Evolutionary conservation across 1,140 invertebrate species (phyloP).

Genomic region (Sipha flava): DNA sequence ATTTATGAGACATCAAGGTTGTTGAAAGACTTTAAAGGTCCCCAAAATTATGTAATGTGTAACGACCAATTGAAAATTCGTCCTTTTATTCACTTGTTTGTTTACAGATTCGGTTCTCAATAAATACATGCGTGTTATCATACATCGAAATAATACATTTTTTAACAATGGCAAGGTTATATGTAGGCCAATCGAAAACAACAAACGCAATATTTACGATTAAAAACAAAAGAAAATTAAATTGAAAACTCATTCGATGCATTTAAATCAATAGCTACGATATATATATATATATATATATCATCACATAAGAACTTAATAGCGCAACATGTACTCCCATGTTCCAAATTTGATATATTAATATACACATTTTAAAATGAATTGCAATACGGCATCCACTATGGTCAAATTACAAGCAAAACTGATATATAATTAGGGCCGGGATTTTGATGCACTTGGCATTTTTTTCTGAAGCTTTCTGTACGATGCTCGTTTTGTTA

Average conservation of each 20-base stretch:
- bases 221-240: not conserved
- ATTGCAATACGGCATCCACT: too few species aligned
- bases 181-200: not conserved
- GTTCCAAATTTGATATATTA: too few species aligned
- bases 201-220: not conserved
- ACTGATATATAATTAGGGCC: too few species aligned
- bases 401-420: too few species aligned
- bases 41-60: not conserved
- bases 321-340: too few species aligned
- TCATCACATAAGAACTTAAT: too few species aligned
- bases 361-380: too few species aligned
- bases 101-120: not conserved
- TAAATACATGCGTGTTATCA: not conserved
- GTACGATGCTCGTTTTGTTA: too few species aligned
- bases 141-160: not conserved
- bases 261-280: not conserved
- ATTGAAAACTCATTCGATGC: not conserved
- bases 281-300: too few species aligned
- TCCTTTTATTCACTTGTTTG: not conserved
- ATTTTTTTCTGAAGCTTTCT: too few species aligned
- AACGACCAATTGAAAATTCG: not conserved
- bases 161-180: not conserved
- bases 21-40: not conserved
- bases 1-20: not conserved
- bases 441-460: too few species aligned